Conservation (phyloP, 2,797 vertebrate genomes). For the Oophaga sylvatica region DNA sequence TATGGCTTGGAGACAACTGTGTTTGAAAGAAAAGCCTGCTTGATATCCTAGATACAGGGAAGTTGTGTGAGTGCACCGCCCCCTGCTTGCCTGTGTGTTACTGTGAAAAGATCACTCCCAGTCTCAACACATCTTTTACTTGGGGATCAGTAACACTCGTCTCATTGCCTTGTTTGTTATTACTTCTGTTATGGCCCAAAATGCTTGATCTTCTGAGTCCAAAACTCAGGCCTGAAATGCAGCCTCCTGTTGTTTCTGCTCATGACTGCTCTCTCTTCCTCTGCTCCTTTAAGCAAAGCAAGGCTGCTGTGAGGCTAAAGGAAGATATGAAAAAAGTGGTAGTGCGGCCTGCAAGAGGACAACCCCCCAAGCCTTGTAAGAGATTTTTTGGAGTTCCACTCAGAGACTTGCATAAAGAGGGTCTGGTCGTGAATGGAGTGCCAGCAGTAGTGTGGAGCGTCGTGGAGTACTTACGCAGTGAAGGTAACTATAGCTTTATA, state of each 20-base stretch:
- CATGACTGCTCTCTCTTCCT: slow-evolving; percentile 72
- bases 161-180: not conserved
- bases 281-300: slow-evolving; percentile 84
- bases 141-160: not conserved
- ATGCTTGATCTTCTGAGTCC: slow-evolving; percentile 44
- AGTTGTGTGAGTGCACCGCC: slow-evolving; percentile 52
- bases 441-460: slow-evolving; percentile 80
- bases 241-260: slow-evolving; percentile 65
- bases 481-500: slow-evolving; percentile 74
- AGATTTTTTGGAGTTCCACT: slow-evolving; percentile 79
- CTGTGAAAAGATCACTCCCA: not conserved
- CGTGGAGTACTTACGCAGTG: slow-evolving; percentile 80
- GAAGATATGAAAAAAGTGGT: slow-evolving; percentile 91
- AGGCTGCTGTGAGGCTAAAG: slow-evolving; percentile 81
- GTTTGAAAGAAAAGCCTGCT: slow-evolving; percentile 39
- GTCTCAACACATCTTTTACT: not conserved
- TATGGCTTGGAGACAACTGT: slow-evolving; percentile 52
- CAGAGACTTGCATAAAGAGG: slow-evolving; percentile 78
- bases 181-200: slow-evolving; percentile 41
- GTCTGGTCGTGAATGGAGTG: slow-evolving; percentile 79
- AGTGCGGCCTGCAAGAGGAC: slow-evolving; percentile 75
- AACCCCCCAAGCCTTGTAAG: slow-evolving; percentile 63
- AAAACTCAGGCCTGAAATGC: slow-evolving; percentile 38
- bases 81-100: slow-evolving; percentile 27
- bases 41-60: slow-evolving; percentile 55